Conservation (phyloP, 2,888 invertebrate genomes). For the Dicranocentrus wangi region DNA sequence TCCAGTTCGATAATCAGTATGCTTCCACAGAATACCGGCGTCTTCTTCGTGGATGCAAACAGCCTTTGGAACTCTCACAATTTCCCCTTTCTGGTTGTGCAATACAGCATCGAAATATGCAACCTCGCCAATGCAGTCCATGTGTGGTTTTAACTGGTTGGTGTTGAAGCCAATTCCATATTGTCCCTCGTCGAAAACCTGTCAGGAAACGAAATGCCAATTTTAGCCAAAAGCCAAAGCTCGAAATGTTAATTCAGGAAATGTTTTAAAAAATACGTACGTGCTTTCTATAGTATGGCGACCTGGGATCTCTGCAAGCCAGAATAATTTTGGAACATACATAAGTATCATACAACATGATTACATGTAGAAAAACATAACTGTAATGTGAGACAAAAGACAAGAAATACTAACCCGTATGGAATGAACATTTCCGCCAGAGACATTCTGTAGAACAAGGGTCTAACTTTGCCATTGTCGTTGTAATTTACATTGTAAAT, state of each 20-base stretch:
- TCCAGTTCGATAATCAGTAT: conserved; percentile 42
- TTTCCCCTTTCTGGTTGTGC: conserved; percentile 33
- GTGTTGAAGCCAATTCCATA: conserved; percentile 58
- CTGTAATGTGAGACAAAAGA: no score
- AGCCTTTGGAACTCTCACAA: background rate
- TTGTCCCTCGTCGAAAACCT: conserved; percentile 61
- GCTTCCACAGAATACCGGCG: conserved; percentile 61
- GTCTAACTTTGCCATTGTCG: conserved; percentile 35
- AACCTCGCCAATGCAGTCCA: conserved; percentile 52
- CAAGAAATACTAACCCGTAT: conserved; percentile 29
- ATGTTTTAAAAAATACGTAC: conserved; percentile 12
- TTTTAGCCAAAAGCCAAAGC: background rate
- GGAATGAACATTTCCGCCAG: conserved; percentile 48
- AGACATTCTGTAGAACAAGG: conserved; percentile 46
- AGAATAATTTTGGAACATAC: no score
- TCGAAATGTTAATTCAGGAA: no score
- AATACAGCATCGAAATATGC: conserved; percentile 43
- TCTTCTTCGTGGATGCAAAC: conserved; percentile 59
- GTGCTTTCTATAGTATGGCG: conserved; percentile 49
- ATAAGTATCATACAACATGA: no score
- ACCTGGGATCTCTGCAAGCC: conserved; percentile 31
- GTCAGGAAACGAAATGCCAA: background rate
- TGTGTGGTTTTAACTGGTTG: background rate
- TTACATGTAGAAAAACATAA: no score
- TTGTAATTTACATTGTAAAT: conserved; percentile 45